phyloP scores from a whole-genome alignment of 1,140 invertebrate genomes.

The Mizuhopecten yessoensis region DNA sequence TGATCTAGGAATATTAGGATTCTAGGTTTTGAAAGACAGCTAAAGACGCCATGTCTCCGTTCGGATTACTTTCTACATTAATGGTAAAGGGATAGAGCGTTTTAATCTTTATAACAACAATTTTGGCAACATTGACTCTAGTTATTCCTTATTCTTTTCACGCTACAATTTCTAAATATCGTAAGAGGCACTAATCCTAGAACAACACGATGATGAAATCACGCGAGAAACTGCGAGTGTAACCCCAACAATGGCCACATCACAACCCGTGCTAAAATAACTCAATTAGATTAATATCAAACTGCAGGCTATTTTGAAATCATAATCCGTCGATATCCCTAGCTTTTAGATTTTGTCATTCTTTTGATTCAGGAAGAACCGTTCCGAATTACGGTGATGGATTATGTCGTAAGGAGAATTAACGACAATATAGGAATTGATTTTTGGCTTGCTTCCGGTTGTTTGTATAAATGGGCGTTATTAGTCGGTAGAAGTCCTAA shows the following conservation, averaged over 20 bases:
- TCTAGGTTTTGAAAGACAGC: neutral
- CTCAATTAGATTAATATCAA: slow-evolving; percentile 28
- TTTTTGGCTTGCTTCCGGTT: slow-evolving; percentile 28
- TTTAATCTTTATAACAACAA: slow-evolving; percentile 12
- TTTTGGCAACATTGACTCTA: neutral
- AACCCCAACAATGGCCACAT: neutral
- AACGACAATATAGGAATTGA: slow-evolving; percentile 39
- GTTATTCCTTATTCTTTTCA: neutral
- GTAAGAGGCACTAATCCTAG: neutral
- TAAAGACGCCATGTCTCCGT: neutral
- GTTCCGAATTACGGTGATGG: slow-evolving; percentile 24
- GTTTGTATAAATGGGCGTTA: slow-evolving; percentile 35
- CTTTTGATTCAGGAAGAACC: slow-evolving; percentile 25
- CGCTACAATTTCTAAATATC: neutral
- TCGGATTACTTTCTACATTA: neutral
- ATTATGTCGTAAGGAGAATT: slow-evolving; percentile 10
- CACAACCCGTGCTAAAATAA: slow-evolving; percentile 13
- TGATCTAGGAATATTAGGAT: neutral
- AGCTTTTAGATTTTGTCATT: slow-evolving; percentile 39
- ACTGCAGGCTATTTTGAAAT: slow-evolving; percentile 24
- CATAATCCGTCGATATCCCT: slow-evolving; percentile 2
- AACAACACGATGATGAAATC: neutral
- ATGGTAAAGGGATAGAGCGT: neutral
- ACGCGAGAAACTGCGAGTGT: slow-evolving; percentile 30
- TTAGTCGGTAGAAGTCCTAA: neutral